phyloP scores from a whole-genome alignment of 2,888 invertebrate species.

The Teleiodes luculella region DNA sequence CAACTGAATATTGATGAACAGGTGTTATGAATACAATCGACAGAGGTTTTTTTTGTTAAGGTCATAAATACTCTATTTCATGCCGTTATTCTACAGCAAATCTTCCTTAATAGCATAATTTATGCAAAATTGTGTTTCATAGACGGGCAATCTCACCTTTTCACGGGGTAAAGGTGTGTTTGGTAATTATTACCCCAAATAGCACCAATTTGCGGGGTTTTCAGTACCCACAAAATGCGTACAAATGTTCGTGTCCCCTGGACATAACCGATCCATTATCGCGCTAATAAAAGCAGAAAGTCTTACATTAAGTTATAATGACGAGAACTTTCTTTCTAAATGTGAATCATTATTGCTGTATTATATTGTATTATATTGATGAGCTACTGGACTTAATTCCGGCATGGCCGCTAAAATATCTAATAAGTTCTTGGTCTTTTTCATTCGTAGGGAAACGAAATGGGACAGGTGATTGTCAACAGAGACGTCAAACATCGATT shows the following conservation, averaged over 20 bases:
- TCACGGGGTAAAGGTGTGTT: slow-evolving; percentile 39
- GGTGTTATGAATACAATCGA: too few relatives aligned
- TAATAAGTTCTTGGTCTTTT: too few relatives aligned
- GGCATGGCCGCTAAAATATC: too few relatives aligned
- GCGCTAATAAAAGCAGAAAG: slow-evolving; percentile 43
- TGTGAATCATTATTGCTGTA: slow-evolving; percentile 23
- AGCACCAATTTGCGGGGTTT: slow-evolving; percentile 33
- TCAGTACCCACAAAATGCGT: slow-evolving; percentile 49
- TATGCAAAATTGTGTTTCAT: slow-evolving; percentile 5
- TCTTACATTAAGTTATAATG: slow-evolving; percentile 25
- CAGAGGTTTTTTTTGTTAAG: too few relatives aligned
- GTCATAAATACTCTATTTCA: too few relatives aligned
- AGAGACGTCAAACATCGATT: too few relatives aligned
- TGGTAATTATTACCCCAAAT: slow-evolving; percentile 50
- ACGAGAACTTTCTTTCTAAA: slow-evolving; percentile 37
- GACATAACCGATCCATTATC: slow-evolving; percentile 56
- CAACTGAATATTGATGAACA: too few relatives aligned
- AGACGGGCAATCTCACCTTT: slow-evolving; percentile 22
- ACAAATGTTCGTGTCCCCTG: slow-evolving; percentile 48
- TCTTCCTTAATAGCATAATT: slow-evolving; percentile 1
- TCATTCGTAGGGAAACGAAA: too few relatives aligned
- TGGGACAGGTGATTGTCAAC: too few relatives aligned
- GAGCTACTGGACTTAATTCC: too few relatives aligned
- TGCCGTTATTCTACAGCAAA: too few relatives aligned
- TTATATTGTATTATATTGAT: too few relatives aligned